Evolutionary conservation across 2,888 invertebrate genomes (phyloP), one percentile per base, ranked within the genome.

Genomic region (Tipula confusa): DNA sequence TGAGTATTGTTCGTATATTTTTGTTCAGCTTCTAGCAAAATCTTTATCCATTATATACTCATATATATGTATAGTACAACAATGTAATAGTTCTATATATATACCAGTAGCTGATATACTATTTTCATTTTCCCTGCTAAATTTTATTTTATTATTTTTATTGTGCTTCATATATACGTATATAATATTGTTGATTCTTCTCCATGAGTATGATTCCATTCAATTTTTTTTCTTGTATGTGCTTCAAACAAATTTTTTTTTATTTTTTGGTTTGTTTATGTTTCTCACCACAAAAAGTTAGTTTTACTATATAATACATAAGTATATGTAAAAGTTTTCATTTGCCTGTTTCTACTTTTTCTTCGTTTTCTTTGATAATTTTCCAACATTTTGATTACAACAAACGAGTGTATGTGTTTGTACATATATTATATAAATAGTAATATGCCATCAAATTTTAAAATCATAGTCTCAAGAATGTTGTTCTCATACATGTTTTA

Each of bases 261-360:
- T 64, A 11, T 24, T 24, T 9, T 1, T 43, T 64, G n/a, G n/a
- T n/a, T n/a, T n/a, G n/a, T n/a, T n/a, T n/a, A n/a, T n/a, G n/a
- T 64, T 64, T 64, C 64, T 64, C 64, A 64, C 64, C 64, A 64
- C 24, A 64, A 64, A n/a, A 64, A 64, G 64, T 64, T 64, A 64
- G 24, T 64, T 18, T n/a, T n/a, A n/a, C n/a, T n/a, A n/a, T n/a
- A n/a, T n/a, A n/a, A n/a, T n/a, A n/a, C n/a, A n/a, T n/a, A 64
- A 9, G 15, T 43, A 18, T 1, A 43, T 64, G 64, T 24, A 64
- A 24, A 64, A 64, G 24, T 64, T 64, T 64, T 64, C n/a, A n/a
- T n/a, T n/a, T n/a, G n/a, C n/a, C n/a, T n/a, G n/a, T n/a, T 64
- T 31, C 31, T 24, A 64, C 7, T 64, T 64, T 24, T 64, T 18